Evolutionary conservation across 2,797 vertebrate genomes (phyloP).

Genomic region (Neosilurus hyrtlii): DNA sequence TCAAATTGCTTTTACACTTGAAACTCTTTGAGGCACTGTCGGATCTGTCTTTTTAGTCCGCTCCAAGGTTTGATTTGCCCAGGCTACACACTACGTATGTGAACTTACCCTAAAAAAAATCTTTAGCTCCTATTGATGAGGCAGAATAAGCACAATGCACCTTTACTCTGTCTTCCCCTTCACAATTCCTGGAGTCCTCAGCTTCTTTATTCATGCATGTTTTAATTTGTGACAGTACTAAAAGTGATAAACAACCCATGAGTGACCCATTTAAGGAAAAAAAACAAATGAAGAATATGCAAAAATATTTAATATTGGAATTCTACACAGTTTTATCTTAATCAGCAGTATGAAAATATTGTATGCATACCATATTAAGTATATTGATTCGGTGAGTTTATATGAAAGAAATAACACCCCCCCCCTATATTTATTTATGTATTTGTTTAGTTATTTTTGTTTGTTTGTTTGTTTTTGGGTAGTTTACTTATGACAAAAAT

Average conservation of each 20-base stretch:
- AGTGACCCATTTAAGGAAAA: background rate
- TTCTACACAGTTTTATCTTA: background rate
- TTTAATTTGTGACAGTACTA: background rate
- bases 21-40: background rate
- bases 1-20: background rate
- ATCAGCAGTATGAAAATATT: background rate
- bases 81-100: background rate
- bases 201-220: background rate
- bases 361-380: background rate
- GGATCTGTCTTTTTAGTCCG: background rate
- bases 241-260: background rate
- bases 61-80: background rate
- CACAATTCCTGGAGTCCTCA: background rate
- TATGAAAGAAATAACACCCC: background rate
- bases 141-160: background rate
- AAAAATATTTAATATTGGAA: background rate
- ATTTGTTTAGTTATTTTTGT: too few relatives aligned
- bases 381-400: background rate
- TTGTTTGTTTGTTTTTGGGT: constrained; percentile 34
- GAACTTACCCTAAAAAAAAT: background rate
- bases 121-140: too few relatives aligned
- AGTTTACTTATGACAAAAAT: constrained; percentile 81
- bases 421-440: too few relatives aligned
- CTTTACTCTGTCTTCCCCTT: too few relatives aligned
- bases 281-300: background rate